Percentiles rank a stretch among this genome's conserved stretches.
These are phyloP conservation scores for Itoplectis maculator DNA, from an alignment of 2,888 invertebrate genomes.

Conservation along the genomic window DNA sequence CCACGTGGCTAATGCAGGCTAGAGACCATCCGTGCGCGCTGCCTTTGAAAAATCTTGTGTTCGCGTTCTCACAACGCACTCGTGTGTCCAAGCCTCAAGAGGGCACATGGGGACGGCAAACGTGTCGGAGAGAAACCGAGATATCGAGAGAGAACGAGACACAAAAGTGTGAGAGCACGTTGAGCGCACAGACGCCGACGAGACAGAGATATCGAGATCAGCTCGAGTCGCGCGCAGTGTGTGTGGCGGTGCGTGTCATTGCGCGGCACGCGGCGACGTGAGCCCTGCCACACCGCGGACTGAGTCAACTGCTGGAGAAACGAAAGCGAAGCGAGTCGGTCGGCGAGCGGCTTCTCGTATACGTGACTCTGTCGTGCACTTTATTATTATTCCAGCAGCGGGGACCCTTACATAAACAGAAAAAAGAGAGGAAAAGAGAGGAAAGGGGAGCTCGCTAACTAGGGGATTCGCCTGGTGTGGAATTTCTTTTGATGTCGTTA, in stretches of 20 bases:
- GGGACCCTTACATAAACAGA: constrained; percentile 72
- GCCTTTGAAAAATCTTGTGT: constrained; percentile 66
- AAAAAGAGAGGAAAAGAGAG: constrained; percentile 7
- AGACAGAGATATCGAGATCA: constrained; percentile 41
- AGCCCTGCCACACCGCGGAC: constrained; percentile 62
- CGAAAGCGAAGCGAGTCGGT: constrained; percentile 32
- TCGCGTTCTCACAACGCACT: constrained; percentile 54
- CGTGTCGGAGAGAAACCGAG: constrained; percentile 46
- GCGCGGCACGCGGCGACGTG: constrained; percentile 69
- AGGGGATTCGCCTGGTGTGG: constrained; percentile 71
- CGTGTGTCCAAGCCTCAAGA: constrained; percentile 8
- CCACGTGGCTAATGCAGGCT: constrained; percentile 62
- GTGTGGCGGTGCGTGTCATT: constrained; percentile 74
- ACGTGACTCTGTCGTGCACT: constrained; percentile 65
- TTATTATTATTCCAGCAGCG: constrained; percentile 71
- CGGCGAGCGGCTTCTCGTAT: constrained; percentile 24
- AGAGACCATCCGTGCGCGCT: constrained; percentile 25
- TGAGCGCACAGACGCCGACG: background rate
- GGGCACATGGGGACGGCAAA: constrained; percentile 33
- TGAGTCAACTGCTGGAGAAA: constrained; percentile 41
- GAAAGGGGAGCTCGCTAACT: constrained; percentile 63
- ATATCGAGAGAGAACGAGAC: constrained; percentile 37
- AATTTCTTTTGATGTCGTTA: constrained; percentile 75
- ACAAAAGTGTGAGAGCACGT: constrained; percentile 34
- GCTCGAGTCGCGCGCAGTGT: constrained; percentile 24